A percentile compares a stretch with the other conserved stretches of the same genome.
These are phyloP conservation scores for Herpailurus yagouaroundi DNA, from an alignment of 2,113 vertebrate genomes.

Conservation along the genomic window DNA sequence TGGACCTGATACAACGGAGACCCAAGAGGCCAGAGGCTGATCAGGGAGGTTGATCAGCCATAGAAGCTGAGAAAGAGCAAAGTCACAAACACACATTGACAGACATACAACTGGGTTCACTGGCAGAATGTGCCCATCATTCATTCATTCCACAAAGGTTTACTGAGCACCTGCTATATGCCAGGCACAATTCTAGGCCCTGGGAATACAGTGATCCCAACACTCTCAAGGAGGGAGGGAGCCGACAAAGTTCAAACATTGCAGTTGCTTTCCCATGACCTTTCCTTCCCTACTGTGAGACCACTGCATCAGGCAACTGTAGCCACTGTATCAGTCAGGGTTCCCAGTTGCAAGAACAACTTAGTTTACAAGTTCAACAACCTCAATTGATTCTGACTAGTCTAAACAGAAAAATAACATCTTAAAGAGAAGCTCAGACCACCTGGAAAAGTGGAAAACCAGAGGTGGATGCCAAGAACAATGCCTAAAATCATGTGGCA, in stretches of 20 bases:
- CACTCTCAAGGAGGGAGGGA: neutral
- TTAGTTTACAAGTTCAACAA: slow-evolving; percentile 20
- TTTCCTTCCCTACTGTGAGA: slow-evolving; percentile 23
- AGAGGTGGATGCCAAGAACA: slow-evolving; percentile 49
- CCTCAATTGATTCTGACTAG: neutral
- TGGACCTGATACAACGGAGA: slow-evolving; percentile 44
- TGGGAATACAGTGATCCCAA: slow-evolving; percentile 16
- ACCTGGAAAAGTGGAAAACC: slow-evolving; percentile 52
- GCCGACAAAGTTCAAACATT: slow-evolving; percentile 28
- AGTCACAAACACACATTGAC: neutral
- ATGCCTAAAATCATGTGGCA: slow-evolving; percentile 24
- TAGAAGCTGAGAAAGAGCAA: slow-evolving; percentile 44
- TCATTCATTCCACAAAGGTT: slow-evolving; percentile 38
- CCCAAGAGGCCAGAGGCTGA: slow-evolving; percentile 3
- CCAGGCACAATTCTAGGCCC: slow-evolving; percentile 11
- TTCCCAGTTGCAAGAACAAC: slow-evolving; percentile 1
- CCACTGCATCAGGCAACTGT: neutral
- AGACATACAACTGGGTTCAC: neutral
- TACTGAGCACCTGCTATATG: neutral
- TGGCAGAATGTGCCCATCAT: neutral
- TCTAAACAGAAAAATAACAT: slow-evolving; percentile 9
- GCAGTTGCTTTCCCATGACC: slow-evolving; percentile 16
- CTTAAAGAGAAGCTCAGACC: slow-evolving; percentile 8
- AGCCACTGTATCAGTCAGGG: neutral
- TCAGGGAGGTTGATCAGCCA: neutral